Evolutionary conservation across 2,113 vertebrate genomes (phyloP).

Genomic region (Solea solea): DNA sequence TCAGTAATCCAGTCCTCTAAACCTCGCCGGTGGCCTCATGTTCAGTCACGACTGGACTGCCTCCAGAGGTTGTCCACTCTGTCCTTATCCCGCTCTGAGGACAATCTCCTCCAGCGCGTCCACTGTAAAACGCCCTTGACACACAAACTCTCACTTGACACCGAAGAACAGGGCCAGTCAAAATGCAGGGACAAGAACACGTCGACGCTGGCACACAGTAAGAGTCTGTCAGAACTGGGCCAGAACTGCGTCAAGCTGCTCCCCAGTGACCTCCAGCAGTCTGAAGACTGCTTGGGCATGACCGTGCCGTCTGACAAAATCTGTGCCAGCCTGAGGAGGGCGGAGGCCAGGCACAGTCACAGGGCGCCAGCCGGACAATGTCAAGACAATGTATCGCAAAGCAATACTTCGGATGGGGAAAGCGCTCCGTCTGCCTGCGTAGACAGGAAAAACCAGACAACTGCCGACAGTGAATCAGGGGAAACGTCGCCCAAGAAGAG

Average conservation of each 20-base stretch:
- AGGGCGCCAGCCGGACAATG: neutral
- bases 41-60: constrained; percentile 78
- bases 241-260: constrained; percentile 32
- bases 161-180: constrained; percentile 1
- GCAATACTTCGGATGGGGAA: constrained; percentile 65
- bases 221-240: constrained; percentile 84
- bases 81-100: constrained; percentile 88
- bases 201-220: constrained; percentile 76
- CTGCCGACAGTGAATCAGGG: neutral
- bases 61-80: constrained; percentile 61
- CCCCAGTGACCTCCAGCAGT: constrained; percentile 17
- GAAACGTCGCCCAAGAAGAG: constrained; percentile 67
- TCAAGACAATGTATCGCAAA: neutral
- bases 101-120: constrained; percentile 87
- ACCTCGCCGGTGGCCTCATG: constrained; percentile 83
- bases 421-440: constrained; percentile 23
- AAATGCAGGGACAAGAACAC: neutral
- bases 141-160: neutral
- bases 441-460: constrained; percentile 11
- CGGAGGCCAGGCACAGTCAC: constrained; percentile 20
- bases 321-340: constrained; percentile 46
- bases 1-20: constrained; percentile 73
- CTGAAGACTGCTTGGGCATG: constrained; percentile 24
- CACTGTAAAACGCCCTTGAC: neutral
- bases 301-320: constrained; percentile 60